phyloP scores from a whole-genome alignment of 2,113 vertebrate species.

The Tetrax tetrax region DNA sequence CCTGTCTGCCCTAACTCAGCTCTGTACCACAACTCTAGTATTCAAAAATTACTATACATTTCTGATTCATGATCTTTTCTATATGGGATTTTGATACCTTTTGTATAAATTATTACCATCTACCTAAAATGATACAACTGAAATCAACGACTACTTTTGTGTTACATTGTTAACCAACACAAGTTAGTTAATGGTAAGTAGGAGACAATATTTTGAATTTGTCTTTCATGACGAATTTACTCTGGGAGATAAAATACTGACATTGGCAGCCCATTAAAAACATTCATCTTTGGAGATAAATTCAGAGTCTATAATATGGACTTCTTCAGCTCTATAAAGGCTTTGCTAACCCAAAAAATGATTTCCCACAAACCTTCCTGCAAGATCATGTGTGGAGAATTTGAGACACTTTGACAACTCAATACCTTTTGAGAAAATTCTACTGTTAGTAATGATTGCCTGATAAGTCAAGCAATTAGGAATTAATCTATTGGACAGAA shows the following conservation, averaged over 20 bases:
- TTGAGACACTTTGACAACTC: constrained; percentile 4
- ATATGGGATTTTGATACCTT: not conserved
- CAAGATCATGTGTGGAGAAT: not conserved
- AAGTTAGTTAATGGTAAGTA: not conserved
- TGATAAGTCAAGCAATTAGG: constrained; percentile 25
- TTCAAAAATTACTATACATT: not conserved
- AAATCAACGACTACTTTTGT: not conserved
- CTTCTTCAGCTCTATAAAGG: not conserved
- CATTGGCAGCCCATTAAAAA: not conserved
- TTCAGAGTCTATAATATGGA: not conserved
- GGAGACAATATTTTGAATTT: not conserved
- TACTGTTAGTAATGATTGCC: not conserved
- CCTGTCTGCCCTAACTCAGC: not conserved
- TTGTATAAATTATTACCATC: not conserved
- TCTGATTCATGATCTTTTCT: not conserved
- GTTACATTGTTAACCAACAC: not conserved
- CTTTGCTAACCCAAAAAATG: not conserved
- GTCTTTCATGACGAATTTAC: not conserved
- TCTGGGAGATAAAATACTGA: not conserved
- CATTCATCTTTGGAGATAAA: not conserved
- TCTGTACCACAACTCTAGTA: not conserved
- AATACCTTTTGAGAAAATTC: constrained; percentile 29
- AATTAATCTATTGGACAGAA: not conserved
- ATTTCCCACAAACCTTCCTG: not conserved
- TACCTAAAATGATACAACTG: not conserved